Conservation (phyloP, 2,888 invertebrate genomes). For the Carcina quercana region DNA sequence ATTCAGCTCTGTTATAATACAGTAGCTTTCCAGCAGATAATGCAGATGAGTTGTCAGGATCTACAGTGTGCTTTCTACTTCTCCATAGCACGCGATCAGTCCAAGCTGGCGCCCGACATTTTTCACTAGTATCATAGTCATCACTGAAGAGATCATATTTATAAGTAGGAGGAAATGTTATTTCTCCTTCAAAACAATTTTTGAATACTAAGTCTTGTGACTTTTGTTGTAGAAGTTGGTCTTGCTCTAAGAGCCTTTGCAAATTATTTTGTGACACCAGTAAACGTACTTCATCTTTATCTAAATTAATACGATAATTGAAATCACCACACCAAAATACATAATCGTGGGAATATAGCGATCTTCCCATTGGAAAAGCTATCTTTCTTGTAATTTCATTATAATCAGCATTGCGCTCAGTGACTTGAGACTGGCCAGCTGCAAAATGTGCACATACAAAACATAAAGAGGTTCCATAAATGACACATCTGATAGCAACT, state of each 20-base stretch:
- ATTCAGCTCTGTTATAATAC: slow-evolving; percentile 93
- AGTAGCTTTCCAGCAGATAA: slow-evolving; percentile 87
- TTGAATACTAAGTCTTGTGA: slow-evolving; percentile 89
- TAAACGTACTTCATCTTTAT: slow-evolving; percentile 94
- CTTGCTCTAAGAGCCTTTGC: slow-evolving; percentile 84
- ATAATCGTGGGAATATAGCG: slow-evolving; percentile 96
- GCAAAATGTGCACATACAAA: slow-evolving; percentile 99
- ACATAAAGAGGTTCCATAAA: slow-evolving; percentile 95
- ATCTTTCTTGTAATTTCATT: slow-evolving; percentile 95
- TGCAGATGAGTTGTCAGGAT: slow-evolving; percentile 77
- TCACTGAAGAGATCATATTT: slow-evolving; percentile 99
- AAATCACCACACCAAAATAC: slow-evolving; percentile 99
- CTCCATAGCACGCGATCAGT: slow-evolving; percentile 98
- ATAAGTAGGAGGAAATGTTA: slow-evolving; percentile 96
- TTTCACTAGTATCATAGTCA: slow-evolving; percentile 99
- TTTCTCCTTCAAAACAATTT: slow-evolving; percentile 93
- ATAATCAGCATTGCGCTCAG: slow-evolving; percentile 97
- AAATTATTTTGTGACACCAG: slow-evolving; percentile 84
- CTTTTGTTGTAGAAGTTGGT: slow-evolving; percentile 91
- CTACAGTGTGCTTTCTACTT: slow-evolving; percentile 82
- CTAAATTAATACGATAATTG: slow-evolving; percentile 97
- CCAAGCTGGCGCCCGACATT: slow-evolving; percentile 97
- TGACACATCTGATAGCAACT: slow-evolving; percentile 92
- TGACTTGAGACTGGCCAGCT: slow-evolving; percentile 97
- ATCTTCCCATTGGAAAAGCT: slow-evolving; percentile 92